Conservation (phyloP, 2,113 vertebrate genomes). For the Microtus montanus region DNA sequence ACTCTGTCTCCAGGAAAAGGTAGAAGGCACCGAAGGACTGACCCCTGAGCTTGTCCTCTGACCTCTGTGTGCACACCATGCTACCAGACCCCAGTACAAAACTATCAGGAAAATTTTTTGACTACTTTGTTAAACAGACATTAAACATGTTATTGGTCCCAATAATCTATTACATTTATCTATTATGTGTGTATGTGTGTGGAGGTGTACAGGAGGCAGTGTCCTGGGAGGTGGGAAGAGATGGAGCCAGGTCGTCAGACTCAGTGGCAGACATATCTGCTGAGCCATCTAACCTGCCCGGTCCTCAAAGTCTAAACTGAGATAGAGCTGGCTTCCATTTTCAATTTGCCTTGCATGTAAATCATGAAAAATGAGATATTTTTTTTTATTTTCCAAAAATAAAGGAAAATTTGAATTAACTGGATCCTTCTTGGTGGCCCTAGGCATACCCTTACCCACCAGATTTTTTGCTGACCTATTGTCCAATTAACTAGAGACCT, state of each 20-base stretch:
- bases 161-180: background rate
- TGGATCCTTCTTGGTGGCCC: background rate
- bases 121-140: background rate
- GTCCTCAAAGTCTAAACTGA: background rate
- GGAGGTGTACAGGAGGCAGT: background rate
- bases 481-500: slow-evolving; percentile 9
- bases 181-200: background rate
- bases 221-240: background rate
- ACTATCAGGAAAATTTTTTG: too few species aligned
- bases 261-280: background rate
- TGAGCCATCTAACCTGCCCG: background rate
- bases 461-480: background rate
- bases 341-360: background rate
- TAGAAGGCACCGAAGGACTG: background rate
- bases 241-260: too few species aligned
- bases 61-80: background rate
- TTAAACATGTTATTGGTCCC: background rate
- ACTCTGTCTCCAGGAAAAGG: background rate
- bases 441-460: background rate
- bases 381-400: background rate
- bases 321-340: background rate
- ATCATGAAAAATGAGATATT: background rate
- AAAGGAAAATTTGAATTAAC: background rate
- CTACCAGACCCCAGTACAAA: background rate
- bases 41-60: background rate